phyloP scores from a whole-genome alignment of 2,888 invertebrate genomes.

The Ligdia adustata region DNA sequence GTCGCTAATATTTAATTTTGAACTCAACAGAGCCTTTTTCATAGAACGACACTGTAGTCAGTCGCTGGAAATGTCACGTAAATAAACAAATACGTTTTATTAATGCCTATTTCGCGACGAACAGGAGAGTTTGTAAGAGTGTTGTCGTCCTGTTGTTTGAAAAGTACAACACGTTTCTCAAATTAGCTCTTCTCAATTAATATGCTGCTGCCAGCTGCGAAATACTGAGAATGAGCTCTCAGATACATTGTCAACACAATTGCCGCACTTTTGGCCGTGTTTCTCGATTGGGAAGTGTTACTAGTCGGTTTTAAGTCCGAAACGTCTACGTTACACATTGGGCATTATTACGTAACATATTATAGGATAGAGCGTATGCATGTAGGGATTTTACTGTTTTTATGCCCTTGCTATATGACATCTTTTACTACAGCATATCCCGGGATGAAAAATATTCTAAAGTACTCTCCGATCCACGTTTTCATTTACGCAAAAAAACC shows the following conservation, averaged over 20 bases:
- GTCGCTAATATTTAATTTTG: constrained; percentile 15
- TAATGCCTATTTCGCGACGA: constrained; percentile 21
- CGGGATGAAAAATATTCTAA: too few relatives aligned
- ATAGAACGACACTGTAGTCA: constrained; percentile 7
- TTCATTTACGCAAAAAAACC: too few relatives aligned
- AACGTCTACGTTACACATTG: too few relatives aligned
- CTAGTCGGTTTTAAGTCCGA: neutral
- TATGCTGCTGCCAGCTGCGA: constrained; percentile 5
- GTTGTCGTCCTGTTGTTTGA: constrained; percentile 15
- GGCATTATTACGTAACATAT: too few relatives aligned
- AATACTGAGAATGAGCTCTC: constrained; percentile 5
- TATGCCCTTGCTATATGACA: too few relatives aligned
- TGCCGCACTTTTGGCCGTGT: too few relatives aligned
- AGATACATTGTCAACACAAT: constrained; percentile 16
- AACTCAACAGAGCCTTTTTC: constrained; percentile 10
- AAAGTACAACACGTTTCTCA: constrained; percentile 19
- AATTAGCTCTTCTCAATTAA: constrained; percentile 15
- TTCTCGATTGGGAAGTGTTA: too few relatives aligned
- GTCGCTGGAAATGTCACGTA: constrained; percentile 17
- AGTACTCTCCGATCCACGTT: too few relatives aligned
- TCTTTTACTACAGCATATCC: too few relatives aligned
- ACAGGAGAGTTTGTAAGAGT: constrained; percentile 11
- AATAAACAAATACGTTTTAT: constrained; percentile 21
- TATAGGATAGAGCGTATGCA: too few relatives aligned
- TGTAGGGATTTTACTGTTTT: too few relatives aligned